Conservation (phyloP, 1,140 invertebrate species). For the Lordiphosa stackelbergi region DNA sequence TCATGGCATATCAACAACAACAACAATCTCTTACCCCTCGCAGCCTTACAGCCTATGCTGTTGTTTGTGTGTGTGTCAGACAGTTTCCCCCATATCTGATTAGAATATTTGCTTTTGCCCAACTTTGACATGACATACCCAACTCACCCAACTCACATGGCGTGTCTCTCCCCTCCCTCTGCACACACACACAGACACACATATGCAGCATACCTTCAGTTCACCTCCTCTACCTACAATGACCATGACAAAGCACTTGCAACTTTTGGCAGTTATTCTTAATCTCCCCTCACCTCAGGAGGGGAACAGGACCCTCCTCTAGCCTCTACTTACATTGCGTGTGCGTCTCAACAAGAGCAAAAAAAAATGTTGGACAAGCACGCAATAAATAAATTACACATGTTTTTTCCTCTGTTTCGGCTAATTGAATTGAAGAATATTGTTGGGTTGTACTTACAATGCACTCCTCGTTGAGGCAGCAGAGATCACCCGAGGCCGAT, state of each 20-base stretch:
- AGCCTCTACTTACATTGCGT: not conserved
- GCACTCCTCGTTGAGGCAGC: conserved; percentile 94
- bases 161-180: not conserved
- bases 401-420: conserved; percentile 30
- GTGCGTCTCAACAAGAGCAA: conserved; percentile 1
- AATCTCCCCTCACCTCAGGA: not conserved
- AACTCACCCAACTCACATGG: conserved; percentile 12
- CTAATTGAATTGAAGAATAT: conserved; percentile 54
- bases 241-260: conserved; percentile 29
- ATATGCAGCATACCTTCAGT: conserved; percentile 8
- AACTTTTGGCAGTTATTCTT: conserved; percentile 34
- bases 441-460: conserved; percentile 82
- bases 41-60: not conserved
- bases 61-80: not conserved
- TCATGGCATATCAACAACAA: too few relatives aligned
- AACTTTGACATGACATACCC: conserved; percentile 12
- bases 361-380: conserved; percentile 50
- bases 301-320: not conserved
- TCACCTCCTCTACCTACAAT: not conserved
- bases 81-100: conserved; percentile 2
- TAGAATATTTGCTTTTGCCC: conserved; percentile 13
- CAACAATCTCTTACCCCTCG: not conserved
- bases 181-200: conserved; percentile 2
- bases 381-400: conserved; percentile 76
- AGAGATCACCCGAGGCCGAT: conserved; percentile 93